Percentiles rank a stretch among this genome's conserved stretches.
These are phyloP conservation scores for Apogon hyalosoma DNA, from an alignment of 2,797 vertebrate genomes.

Conservation along the genomic window DNA sequence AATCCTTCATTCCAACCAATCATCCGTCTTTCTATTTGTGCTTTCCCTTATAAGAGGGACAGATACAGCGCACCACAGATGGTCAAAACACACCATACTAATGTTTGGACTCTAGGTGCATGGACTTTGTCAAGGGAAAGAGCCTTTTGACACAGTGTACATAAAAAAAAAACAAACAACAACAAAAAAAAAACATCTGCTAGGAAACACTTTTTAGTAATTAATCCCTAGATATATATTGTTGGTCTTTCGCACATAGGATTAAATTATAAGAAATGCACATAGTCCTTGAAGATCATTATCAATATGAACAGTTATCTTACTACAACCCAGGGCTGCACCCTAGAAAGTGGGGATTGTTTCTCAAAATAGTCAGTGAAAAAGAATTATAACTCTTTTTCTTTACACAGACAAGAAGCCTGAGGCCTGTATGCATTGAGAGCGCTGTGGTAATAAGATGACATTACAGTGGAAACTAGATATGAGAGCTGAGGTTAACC, in stretches of 20 bases:
- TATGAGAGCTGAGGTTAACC: constrained; percentile 2
- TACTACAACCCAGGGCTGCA: neutral
- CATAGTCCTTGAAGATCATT: constrained; percentile 13
- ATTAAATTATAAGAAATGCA: neutral
- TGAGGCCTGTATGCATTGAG: neutral
- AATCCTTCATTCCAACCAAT: constrained; percentile 38
- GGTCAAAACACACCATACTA: constrained; percentile 12
- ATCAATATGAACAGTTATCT: neutral
- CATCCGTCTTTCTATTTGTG: constrained; percentile 11
- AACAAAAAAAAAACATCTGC: too few relatives aligned
- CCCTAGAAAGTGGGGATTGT: constrained; percentile 7
- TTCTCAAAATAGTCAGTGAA: constrained; percentile 10
- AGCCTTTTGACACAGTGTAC: constrained; percentile 7
- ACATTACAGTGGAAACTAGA: constrained; percentile 23
- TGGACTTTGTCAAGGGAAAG: neutral
- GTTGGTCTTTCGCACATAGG: neutral
- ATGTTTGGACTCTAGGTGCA: neutral
- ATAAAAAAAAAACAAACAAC: constrained; percentile 1
- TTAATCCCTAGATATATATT: constrained; percentile 1
- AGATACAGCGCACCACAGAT: constrained; percentile 13
- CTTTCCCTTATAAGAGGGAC: constrained; percentile 14
- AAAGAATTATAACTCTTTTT: constrained; percentile 15
- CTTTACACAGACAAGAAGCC: constrained; percentile 7
- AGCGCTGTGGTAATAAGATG: constrained; percentile 8
- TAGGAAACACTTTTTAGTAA: neutral